Base-by-base conservation (phyloP, 2,797 vertebrate genomes). In the Phylloscopus collybita region DNA sequence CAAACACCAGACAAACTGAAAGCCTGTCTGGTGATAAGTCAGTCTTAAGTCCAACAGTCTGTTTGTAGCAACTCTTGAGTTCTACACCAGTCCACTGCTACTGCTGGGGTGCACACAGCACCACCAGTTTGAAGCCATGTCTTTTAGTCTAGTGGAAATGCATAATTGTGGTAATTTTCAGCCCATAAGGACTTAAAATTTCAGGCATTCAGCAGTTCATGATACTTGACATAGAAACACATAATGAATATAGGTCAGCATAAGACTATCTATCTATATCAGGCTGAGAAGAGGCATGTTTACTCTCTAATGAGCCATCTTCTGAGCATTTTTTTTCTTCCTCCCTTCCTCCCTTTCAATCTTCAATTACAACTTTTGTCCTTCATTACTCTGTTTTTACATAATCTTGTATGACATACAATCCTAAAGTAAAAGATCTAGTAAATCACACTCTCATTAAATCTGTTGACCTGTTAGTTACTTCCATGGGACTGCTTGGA, bases 221-320 rank as follows among this genome's bases (percentile, higher is more conserved):
- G 20, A 29, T 11, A 66, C 54, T 32, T 81, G 25, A 79, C 51
- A 83, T 45, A 50, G 13, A 65, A 73, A 47, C 0, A 71, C 14
- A 10, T 21, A 50, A 85, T 13, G 10, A 75, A 70, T 27, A 71
- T 1, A 56, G 14, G 30, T 69, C 51, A 70, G 26, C 14, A 5
- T 26, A 82, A 53, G 70, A 60, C n/a, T 45, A 45, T 53, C 11
- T 67, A 7, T 30, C 67, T 64, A 2, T 40, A 69, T 36, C 47
- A 75, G 62, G 45, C 3, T 0, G 0, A 80, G 36, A 2, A 18
- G 1, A 93, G 16, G 8, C 40, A 80, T 5, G 32, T 17, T 57
- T 44, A 56, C 13, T 38, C 22, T 72, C 38, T 70, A 32, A 75
- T 13, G 47, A 81, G 36, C 1, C 22, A 12, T 75, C 51, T 93